Evolutionary conservation across 2,113 vertebrate genomes (phyloP), one percentile per base, ranked within the genome.

Genomic region (Mormoops blainvillei): DNA sequence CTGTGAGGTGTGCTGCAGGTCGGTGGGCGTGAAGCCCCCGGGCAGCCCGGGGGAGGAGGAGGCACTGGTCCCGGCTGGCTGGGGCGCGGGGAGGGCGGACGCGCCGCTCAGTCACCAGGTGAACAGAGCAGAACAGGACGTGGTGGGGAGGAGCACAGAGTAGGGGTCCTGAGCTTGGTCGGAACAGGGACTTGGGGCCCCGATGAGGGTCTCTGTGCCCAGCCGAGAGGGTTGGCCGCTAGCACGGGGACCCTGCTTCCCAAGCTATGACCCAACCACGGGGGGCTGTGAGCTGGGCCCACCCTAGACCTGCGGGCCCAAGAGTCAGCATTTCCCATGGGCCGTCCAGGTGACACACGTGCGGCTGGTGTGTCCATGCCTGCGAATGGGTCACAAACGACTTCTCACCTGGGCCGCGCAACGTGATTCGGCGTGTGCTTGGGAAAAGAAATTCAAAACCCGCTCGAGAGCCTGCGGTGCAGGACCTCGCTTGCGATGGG

Each of bases 381-480:
- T 56, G 38, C 45, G 0, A 2, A 31, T 2, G 3, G n/a, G 4
- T 22, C 13, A 28, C 9, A 24, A 5, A 43, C 31, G 58, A 4
- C 74, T 7, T 67, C 4, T 33, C 5, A 28, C 7, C n/a, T 15
- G 20, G 12, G 12, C 0, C 3, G 41, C 5, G 7, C 38, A 18
- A 10, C 10, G 7, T 4, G 74, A 12, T 19, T 15, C 4, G 1
- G 15, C 22, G 19, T 71, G 50, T 18, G 10, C 24, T 87, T 83
- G 31, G 19, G 45, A 48, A 41, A 70, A 45, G 9, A 24, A 38
- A 41, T 33, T 74, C 4, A 19, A 15, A 61, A 14, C 2, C 20
- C 18, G 4, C 22, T 48, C 1, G 3, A 12, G 31, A 43, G 7
- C n/a, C 36, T 43, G 0, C 0, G 0, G 26, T 20, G 7, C 12